Percentiles rank a stretch among this genome's conserved stretches.
Conservation (phyloP, 1,140 invertebrate genomes). For the Caenorhabditis tropicalis region DNA sequence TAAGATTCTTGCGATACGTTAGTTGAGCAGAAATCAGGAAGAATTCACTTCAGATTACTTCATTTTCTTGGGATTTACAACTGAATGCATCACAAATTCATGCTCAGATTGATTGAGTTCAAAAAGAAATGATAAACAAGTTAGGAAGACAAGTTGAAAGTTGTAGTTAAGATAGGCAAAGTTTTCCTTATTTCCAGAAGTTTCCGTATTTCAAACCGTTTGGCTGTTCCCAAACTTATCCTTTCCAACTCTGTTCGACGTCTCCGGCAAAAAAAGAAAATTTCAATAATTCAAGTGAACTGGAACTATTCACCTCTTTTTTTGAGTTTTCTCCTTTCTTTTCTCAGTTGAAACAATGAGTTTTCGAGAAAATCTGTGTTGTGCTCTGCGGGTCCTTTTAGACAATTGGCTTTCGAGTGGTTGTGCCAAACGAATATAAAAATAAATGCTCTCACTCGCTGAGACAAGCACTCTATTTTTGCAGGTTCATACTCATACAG, state of each 20-base stretch:
- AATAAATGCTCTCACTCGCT: neutral
- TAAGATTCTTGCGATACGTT: too few species aligned
- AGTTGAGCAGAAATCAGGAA: too few species aligned
- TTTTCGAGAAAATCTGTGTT: neutral
- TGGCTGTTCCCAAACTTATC: too few species aligned
- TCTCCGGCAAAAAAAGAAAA: neutral
- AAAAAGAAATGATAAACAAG: too few species aligned
- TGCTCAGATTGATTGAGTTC: too few species aligned
- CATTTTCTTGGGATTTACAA: too few species aligned
- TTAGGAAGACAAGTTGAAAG: too few species aligned
- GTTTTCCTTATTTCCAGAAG: too few species aligned
- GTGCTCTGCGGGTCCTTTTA: slow-evolving; percentile 6
- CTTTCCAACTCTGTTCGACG: neutral
- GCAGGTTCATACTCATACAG: neutral
- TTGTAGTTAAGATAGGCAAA: too few species aligned
- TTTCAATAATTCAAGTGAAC: neutral
- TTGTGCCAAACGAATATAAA: slow-evolving; percentile 8
- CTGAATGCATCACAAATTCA: too few species aligned
- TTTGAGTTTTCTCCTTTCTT: neutral
- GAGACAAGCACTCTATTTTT: slow-evolving; percentile 30
- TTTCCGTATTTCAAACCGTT: too few species aligned
- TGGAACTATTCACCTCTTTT: neutral
- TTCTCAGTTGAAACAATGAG: neutral
- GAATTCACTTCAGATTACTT: too few species aligned
- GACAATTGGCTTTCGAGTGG: slow-evolving; percentile 29